phyloP scores from a whole-genome alignment of 1,140 invertebrate species.

The Colletes latitarsis region DNA sequence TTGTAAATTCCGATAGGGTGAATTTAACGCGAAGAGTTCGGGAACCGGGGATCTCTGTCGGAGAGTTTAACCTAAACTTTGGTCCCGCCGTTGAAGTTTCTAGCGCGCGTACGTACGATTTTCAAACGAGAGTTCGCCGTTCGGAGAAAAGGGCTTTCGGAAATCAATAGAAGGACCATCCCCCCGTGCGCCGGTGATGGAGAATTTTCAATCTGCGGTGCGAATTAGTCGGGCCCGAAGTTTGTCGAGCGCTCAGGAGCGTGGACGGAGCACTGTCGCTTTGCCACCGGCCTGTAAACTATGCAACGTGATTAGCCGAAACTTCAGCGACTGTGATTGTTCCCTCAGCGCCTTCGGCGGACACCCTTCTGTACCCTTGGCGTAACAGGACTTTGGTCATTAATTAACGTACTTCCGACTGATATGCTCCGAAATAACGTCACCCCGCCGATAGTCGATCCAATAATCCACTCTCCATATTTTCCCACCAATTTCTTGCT shows the following conservation, averaged over 20 bases:
- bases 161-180: background rate
- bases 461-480: too few relatives aligned
- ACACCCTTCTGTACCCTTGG: background rate
- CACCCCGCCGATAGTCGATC: too few relatives aligned
- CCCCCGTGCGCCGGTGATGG: background rate
- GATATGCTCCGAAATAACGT: background rate
- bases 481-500: too few relatives aligned
- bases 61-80: background rate
- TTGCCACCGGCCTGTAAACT: conserved; percentile 30
- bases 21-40: background rate
- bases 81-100: background rate
- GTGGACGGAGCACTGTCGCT: conserved; percentile 10
- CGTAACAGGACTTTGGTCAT: background rate
- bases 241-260: background rate
- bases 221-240: conserved; percentile 15
- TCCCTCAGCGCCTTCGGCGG: conserved; percentile 12
- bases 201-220: conserved; percentile 19
- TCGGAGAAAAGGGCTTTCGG: background rate
- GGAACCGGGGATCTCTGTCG: background rate
- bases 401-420: conserved; percentile 31
- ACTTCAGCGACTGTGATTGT: conserved; percentile 41
- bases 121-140: background rate
- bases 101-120: background rate
- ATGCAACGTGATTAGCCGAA: conserved; percentile 45
- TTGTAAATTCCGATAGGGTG: background rate